Percentiles rank a stretch among this genome's conserved stretches.
phyloP scores from a whole-genome alignment of 2,113 vertebrate genomes.

The Melanocharis versteri region DNA sequence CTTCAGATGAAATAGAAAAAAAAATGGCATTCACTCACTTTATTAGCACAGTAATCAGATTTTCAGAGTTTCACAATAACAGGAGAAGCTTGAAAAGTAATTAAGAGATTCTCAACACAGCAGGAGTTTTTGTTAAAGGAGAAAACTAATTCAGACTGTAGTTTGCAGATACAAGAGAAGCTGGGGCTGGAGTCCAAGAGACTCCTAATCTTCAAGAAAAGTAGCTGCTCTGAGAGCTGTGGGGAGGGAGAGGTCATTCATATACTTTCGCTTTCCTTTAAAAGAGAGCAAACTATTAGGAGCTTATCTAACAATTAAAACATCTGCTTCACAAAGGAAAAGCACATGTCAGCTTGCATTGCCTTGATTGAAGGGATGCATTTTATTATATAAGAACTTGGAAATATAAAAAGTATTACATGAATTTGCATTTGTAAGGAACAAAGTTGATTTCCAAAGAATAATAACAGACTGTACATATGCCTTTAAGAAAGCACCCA shows the following conservation, averaged over 20 bases:
- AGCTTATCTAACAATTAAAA: constrained; percentile 56
- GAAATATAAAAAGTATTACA: neutral
- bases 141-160: constrained; percentile 59
- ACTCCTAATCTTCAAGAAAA: constrained; percentile 50
- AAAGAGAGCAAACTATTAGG: constrained; percentile 27
- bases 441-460: constrained; percentile 29
- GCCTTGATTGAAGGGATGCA: neutral
- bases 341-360: neutral
- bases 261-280: neutral
- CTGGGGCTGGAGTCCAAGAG: constrained; percentile 8
- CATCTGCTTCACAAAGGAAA: constrained; percentile 30
- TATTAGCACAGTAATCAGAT: constrained; percentile 68
- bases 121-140: constrained; percentile 60
- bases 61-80: constrained; percentile 62
- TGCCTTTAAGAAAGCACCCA: constrained; percentile 22
- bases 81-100: constrained; percentile 69
- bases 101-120: constrained; percentile 71
- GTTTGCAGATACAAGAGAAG: constrained; percentile 38
- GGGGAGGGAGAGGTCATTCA: neutral
- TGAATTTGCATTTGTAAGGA: neutral
- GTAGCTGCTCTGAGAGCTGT: constrained; percentile 25
- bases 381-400: constrained; percentile 55
- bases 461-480: constrained; percentile 46
- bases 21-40: constrained; percentile 41
- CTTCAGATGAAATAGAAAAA: constrained; percentile 46